Base-by-base conservation (phyloP, 2,113 vertebrate genomes). In the Cyprinodon brontotheroides region DNA sequence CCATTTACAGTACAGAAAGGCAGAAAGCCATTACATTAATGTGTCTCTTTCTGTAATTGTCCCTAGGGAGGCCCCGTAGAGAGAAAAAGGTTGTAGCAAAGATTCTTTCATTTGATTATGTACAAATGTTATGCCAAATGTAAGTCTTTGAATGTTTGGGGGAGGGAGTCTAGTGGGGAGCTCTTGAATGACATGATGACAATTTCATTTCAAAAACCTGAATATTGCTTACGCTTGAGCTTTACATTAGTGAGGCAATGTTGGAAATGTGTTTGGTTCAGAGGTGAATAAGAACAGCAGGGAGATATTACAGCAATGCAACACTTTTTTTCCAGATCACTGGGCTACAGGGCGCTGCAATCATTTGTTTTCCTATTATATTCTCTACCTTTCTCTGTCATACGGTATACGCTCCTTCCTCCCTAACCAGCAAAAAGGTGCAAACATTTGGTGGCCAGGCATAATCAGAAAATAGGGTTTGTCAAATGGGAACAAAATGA, bases 241-340 rank as follows among this genome's bases (percentile, higher is more conserved):
- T 20, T 40, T 47, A 66, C 68, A 43, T 50, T 40, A 57, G 41
- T 68, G 62, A 60, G 74, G 61, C 45, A 77, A 40, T 61, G 63
- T 59, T 36, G 3, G 10, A 41, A 22, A 50, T 36, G 61, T 50
- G 75, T 63, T 77, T 71, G 61, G 72, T 70, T 78, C 72, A 88
- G 73, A 70, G 61, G 17, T 38, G 74, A 78, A 81, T 68, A 84
- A 77, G 80, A 86, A 68, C 63, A 70, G 78, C 4, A 75, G 61
- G 37, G 60, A 81, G 86, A 89, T 67, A 84, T 87, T 75, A 91
- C 90, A 92, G 78, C 70, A 87, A 89, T 84, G 81, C 74, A 39
- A 84, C 10, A 57, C 50, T 37, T 80, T 92, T 89, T 93, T 89
- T 93, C 89, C 84, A 87, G 83, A 84, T 89, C 81, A 48, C 79